Percentiles rank a stretch among this genome's conserved stretches.
Evolutionary conservation across 1,140 invertebrate species (phyloP).

Genomic region (Zaprionus taronus): DNA sequence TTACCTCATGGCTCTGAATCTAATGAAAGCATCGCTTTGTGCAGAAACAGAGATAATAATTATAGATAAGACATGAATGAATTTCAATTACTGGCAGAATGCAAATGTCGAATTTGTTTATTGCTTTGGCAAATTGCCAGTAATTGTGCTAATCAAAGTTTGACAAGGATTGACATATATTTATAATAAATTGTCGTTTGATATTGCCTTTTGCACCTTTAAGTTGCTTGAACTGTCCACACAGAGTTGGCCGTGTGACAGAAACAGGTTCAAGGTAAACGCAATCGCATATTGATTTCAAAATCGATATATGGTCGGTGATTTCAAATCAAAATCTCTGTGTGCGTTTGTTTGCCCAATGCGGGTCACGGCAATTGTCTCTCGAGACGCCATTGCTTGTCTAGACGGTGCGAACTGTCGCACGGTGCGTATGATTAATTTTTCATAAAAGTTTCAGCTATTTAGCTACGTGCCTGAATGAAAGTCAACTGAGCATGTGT

Average conservation of each 20-base stretch:
- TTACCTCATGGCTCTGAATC: slow-evolving; percentile 39
- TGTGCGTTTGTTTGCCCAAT: slow-evolving; percentile 11
- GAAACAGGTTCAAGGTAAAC: not conserved
- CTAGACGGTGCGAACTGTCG: slow-evolving; percentile 19
- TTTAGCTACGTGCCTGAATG: slow-evolving; percentile 51
- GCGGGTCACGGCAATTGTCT: slow-evolving; percentile 13
- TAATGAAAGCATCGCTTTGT: slow-evolving; percentile 16
- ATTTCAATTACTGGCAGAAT: not conserved
- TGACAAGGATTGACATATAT: not conserved
- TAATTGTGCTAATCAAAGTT: not conserved
- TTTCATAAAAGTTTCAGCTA: slow-evolving; percentile 47
- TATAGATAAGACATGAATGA: slow-evolving; percentile 31
- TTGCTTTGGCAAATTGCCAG: not conserved
- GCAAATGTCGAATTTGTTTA: not conserved
- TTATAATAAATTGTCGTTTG: not conserved
- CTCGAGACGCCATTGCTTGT: not conserved
- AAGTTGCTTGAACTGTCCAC: not conserved
- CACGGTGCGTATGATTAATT: slow-evolving; percentile 55
- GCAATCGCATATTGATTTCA: not conserved
- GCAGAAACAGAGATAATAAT: slow-evolving; percentile 51
- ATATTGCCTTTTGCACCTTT: not conserved
- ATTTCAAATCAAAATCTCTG: slow-evolving; percentile 17
- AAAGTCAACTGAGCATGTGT: not conserved
- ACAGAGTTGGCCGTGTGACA: not conserved
- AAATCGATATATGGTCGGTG: not conserved